These are phyloP conservation scores for Geotrypetes seraphini DNA, from an alignment of 2,797 vertebrate genomes.

Conservation along the genomic window DNA sequence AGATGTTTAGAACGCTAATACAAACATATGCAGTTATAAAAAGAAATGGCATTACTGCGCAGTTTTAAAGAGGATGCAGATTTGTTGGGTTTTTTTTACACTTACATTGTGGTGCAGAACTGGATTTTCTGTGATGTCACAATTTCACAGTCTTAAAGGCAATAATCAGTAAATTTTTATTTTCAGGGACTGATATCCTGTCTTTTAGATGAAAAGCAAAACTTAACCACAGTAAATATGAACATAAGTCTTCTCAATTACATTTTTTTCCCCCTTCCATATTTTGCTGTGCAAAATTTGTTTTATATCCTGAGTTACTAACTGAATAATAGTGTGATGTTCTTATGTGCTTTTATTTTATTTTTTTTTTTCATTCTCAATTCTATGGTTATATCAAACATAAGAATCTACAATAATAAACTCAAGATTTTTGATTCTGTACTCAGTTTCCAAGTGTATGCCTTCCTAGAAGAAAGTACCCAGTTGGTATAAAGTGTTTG, in stretches of 20 bases:
- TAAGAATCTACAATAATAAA: constrained; percentile 76
- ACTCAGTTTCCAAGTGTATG: constrained; percentile 58
- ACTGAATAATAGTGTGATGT: constrained; percentile 97
- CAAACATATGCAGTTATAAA: constrained; percentile 63
- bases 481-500: too few species aligned
- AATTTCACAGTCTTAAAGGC: constrained; percentile 86
- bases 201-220: constrained; percentile 80
- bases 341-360: constrained; percentile 88
- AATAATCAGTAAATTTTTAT: constrained; percentile 93
- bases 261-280: constrained; percentile 73
- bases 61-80: constrained; percentile 68
- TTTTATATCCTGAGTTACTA: constrained; percentile 86
- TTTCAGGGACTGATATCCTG: constrained; percentile 93
- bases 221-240: constrained; percentile 86
- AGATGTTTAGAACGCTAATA: constrained; percentile 76
- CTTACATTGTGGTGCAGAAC: constrained; percentile 77
- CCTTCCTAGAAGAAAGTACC: constrained; percentile 31
- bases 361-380: constrained; percentile 76
- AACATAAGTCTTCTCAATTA: constrained; percentile 89
- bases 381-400: constrained; percentile 69
- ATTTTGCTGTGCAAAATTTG: constrained; percentile 99
- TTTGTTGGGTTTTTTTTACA: constrained; percentile 84
- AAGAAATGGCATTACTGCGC: constrained; percentile 72
- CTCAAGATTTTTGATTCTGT: constrained; percentile 64
- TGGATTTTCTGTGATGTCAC: constrained; percentile 76